A percentile compares a stretch with the other conserved stretches of the same genome.
Evolutionary conservation across 2,113 vertebrate genomes (phyloP).

Genomic region (Pyxicephalus adspersus): DNA sequence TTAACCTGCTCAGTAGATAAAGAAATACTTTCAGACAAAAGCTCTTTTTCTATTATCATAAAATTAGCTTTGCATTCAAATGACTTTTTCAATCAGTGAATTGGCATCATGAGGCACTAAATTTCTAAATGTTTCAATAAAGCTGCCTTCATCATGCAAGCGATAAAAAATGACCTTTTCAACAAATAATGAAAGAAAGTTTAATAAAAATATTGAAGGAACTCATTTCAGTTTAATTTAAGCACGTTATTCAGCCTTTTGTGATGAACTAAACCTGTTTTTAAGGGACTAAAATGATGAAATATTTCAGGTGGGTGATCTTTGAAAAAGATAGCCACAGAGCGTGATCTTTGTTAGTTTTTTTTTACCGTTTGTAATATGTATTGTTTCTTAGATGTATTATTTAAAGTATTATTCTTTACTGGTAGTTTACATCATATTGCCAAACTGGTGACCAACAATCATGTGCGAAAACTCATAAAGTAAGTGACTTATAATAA

Average conservation of each 20-base stretch:
- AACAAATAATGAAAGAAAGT: background rate
- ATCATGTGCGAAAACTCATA: too few relatives aligned
- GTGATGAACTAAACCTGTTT: background rate
- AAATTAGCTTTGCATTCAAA: conserved; percentile 20
- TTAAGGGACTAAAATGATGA: background rate
- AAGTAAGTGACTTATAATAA: too few relatives aligned
- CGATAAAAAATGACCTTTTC: conserved; percentile 19
- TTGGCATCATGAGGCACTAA: background rate
- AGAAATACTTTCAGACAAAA: conserved; percentile 7
- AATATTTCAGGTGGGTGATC: background rate
- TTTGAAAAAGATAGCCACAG: background rate
- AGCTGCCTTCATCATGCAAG: background rate
- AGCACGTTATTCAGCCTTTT: background rate
- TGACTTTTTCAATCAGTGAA: conserved; percentile 13
- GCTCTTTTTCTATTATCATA: background rate
- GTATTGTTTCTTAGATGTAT: background rate
- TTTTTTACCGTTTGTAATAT: background rate
- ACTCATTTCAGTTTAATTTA: background rate
- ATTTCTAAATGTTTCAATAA: conserved; percentile 19
- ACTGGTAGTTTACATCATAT: too few relatives aligned
- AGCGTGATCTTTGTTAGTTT: background rate
- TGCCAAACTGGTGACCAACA: too few relatives aligned
- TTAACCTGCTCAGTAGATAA: conserved; percentile 1
- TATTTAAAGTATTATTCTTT: background rate
- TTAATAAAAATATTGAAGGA: conserved; percentile 13